Evolutionary conservation across 1,140 invertebrate genomes (phyloP).

Genomic region (Calephelis virginiensis): DNA sequence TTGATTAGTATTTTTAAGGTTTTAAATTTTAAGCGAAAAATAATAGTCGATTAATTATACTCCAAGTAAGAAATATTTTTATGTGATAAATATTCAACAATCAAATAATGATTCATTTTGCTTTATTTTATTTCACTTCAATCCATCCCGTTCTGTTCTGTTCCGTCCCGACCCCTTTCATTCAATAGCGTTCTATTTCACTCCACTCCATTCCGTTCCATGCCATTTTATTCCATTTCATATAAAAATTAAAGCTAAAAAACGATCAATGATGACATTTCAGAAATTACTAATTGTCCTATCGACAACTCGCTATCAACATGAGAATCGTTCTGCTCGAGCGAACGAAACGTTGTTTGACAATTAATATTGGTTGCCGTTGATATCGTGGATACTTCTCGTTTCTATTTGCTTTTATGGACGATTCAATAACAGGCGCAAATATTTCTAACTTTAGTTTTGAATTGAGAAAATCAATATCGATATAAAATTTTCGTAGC

Average conservation of each 20-base stretch:
- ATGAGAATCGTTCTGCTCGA: background rate
- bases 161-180: too few relatives aligned
- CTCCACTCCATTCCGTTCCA: too few relatives aligned
- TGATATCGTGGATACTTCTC: background rate
- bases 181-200: too few relatives aligned
- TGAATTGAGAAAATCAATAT: background rate
- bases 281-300: background rate
- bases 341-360: conserved; percentile 1
- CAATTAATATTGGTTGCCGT: background rate
- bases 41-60: too few relatives aligned
- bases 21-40: too few relatives aligned
- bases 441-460: background rate
- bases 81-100: too few relatives aligned
- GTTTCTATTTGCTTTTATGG: conserved; percentile 3
- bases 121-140: too few relatives aligned
- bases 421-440: background rate
- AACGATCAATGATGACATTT: background rate
- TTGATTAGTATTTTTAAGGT: too few relatives aligned
- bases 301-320: background rate
- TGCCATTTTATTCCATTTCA: too few relatives aligned
- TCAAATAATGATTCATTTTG: too few relatives aligned
- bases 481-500: background rate
- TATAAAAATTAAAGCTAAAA: background rate
- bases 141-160: too few relatives aligned
- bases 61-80: too few relatives aligned